Percentiles rank a stretch among this genome's conserved stretches.
phyloP scores from a whole-genome alignment of 2,113 vertebrate genomes.

The Protobothrops mucrosquamatus region DNA sequence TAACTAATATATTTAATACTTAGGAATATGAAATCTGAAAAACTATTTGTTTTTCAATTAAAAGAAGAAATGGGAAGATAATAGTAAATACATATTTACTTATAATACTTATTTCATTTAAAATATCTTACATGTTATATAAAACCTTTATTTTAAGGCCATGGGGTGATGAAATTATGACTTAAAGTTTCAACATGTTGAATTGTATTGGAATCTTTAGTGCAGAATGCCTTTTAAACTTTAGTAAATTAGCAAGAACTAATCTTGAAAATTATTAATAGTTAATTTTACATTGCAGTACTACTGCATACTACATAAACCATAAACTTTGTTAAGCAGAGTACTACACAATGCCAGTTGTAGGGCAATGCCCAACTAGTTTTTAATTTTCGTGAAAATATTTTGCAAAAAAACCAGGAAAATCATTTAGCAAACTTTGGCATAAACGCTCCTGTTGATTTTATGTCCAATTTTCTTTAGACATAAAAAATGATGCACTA shows the following conservation, averaged over 20 bases:
- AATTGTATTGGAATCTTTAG: background rate
- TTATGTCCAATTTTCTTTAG: background rate
- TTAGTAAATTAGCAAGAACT: background rate
- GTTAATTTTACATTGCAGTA: background rate
- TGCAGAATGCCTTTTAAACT: background rate
- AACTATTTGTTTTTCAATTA: background rate
- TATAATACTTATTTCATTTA: background rate
- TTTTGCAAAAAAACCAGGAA: background rate
- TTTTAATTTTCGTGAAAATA: background rate
- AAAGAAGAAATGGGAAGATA: background rate
- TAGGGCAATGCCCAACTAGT: background rate
- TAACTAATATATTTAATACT: background rate
- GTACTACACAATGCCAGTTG: background rate
- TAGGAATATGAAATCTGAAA: background rate
- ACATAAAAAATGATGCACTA: background rate
- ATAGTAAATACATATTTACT: background rate
- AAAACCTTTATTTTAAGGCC: background rate
- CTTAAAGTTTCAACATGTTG: background rate
- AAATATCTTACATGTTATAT: background rate
- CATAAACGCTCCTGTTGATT: background rate
- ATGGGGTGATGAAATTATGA: background rate
- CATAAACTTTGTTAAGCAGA: background rate
- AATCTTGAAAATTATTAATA: background rate
- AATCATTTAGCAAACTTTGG: background rate
- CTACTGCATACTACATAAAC: background rate